Conservation (phyloP, 2,113 vertebrate genomes). For the Apaloderma vittatum region DNA sequence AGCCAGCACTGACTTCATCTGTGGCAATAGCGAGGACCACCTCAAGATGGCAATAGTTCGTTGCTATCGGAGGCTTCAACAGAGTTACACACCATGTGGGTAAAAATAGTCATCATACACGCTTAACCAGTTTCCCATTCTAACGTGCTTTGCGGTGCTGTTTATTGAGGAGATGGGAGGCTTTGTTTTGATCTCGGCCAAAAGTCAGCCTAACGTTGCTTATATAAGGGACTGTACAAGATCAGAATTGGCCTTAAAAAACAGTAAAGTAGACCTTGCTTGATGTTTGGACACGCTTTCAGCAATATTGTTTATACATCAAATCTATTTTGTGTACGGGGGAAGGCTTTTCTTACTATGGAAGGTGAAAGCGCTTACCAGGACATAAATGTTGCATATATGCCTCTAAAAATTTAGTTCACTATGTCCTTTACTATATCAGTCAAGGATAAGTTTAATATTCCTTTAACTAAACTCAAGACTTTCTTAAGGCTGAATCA, state of each 20-base stretch:
- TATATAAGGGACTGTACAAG: not conserved
- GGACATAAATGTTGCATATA: not conserved
- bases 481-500: not conserved
- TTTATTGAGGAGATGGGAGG: not conserved
- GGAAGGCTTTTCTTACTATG: not conserved
- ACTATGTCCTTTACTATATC: rapidly evolving
- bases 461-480: not conserved
- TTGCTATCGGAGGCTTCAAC: not conserved
- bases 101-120: not conserved
- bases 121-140: not conserved
- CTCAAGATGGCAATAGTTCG: constrained; percentile 60
- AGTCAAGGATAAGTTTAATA: not conserved
- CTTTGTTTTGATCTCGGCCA: constrained; percentile 31
- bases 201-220: not conserved
- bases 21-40: not conserved
- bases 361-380: not conserved
- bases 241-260: not conserved
- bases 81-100: not conserved
- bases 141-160: not conserved
- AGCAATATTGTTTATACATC: not conserved
- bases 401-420: not conserved
- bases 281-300: not conserved
- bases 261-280: not conserved
- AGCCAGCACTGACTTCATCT: rapidly evolving
- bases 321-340: not conserved